These are phyloP conservation scores for Dipodomys merriami DNA, from an alignment of 2,113 vertebrate genomes.

Conservation along the genomic window DNA sequence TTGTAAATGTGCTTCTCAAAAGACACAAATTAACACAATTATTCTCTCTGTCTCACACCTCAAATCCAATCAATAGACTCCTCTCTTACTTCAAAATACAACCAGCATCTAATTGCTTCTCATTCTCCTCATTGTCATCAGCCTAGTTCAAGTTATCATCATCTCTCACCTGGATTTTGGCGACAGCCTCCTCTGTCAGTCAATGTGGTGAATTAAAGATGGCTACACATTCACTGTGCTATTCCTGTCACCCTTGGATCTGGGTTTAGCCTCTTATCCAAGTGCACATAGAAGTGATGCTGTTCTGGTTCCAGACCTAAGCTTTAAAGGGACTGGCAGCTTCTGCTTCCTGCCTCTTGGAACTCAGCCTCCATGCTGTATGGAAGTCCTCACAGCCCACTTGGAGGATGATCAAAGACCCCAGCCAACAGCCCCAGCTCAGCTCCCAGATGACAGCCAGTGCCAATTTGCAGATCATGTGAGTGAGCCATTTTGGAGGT, in stretches of 20 bases:
- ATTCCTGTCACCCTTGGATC: background rate
- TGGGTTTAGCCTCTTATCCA: conserved; percentile 39
- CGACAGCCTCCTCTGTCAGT: background rate
- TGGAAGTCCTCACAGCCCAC: conserved; percentile 53
- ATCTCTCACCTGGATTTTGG: background rate
- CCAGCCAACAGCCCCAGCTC: background rate
- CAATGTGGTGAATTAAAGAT: background rate
- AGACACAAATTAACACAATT: conserved; percentile 6
- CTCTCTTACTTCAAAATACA: conserved; percentile 26
- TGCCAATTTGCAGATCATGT: conserved; percentile 43
- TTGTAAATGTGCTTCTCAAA: conserved; percentile 15
- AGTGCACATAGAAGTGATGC: background rate
- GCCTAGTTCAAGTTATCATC: background rate
- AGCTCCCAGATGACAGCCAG: conserved; percentile 41
- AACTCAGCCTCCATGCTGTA: conserved; percentile 45
- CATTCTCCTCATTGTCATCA: background rate
- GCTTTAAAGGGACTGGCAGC: conserved; percentile 32
- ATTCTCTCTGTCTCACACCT: conserved; percentile 5
- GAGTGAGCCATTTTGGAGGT: conserved; percentile 52
- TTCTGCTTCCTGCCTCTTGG: conserved; percentile 56
- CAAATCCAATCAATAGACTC: conserved; percentile 7
- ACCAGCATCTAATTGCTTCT: background rate
- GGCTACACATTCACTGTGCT: conserved; percentile 6
- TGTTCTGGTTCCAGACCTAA: conserved; percentile 25
- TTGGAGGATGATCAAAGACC: conserved; percentile 60